Percentiles rank a stretch among this genome's conserved stretches.
These are phyloP conservation scores for Petrocephalus zakoni DNA, from an alignment of 2,113 vertebrate species.

Conservation along the genomic window DNA sequence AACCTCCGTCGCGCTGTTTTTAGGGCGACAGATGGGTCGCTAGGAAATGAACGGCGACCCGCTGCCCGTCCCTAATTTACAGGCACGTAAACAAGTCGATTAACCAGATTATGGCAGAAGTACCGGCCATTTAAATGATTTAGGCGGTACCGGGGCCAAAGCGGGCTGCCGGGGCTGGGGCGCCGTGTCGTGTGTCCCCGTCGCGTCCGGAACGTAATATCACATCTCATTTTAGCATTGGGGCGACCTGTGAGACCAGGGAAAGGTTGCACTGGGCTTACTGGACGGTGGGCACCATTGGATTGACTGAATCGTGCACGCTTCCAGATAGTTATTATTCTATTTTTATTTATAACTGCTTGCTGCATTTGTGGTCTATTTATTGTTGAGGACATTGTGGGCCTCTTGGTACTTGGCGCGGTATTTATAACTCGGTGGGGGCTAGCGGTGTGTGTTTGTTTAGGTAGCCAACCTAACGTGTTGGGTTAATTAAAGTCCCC, in stretches of 20 bases:
- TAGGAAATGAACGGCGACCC: neutral
- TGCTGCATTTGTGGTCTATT: neutral
- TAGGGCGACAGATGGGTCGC: neutral
- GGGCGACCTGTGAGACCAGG: neutral
- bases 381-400: neutral
- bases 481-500: neutral
- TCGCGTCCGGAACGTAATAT: neutral
- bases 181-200: neutral
- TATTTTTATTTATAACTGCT: neutral
- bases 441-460: neutral
- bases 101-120: neutral
- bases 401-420: neutral
- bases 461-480: neutral
- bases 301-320: neutral
- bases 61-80: neutral
- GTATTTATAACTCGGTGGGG: constrained; percentile 2
- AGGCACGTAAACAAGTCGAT: constrained; percentile 22
- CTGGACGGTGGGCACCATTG: neutral
- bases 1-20: neutral
- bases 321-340: neutral
- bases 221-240: constrained; percentile 5
- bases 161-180: neutral
- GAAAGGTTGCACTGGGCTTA: neutral
- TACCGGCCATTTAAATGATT: constrained; percentile 25
- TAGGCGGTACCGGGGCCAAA: neutral